Evolutionary conservation across 2,888 invertebrate genomes (phyloP).

Genomic region (Meteorus colon): DNA sequence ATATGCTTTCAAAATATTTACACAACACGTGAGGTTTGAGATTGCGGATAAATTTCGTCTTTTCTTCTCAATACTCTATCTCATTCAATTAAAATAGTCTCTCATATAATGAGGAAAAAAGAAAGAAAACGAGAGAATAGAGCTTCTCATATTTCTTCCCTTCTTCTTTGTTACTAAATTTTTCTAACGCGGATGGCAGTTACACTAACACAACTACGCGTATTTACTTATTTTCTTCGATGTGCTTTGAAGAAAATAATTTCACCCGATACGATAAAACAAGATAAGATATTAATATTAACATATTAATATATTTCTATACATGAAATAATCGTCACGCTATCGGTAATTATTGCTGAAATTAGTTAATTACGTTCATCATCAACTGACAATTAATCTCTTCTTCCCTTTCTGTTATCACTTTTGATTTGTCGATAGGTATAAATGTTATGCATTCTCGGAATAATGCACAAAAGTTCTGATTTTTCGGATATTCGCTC

Average conservation of each 20-base stretch:
- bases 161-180: constrained; percentile 18
- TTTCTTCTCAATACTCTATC: constrained; percentile 3
- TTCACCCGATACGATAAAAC: constrained; percentile 32
- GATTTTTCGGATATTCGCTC: not conserved
- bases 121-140: not conserved
- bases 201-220: constrained; percentile 1
- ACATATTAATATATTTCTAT: constrained; percentile 26
- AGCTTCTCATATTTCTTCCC: constrained; percentile 17
- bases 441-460: not conserved
- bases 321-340: not conserved
- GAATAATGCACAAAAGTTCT: not conserved
- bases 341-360: constrained; percentile 3
- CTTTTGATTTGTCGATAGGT: not conserved
- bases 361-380: not conserved
- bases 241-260: not conserved
- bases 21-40: constrained; percentile 61
- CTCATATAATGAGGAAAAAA: not conserved
- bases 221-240: not conserved
- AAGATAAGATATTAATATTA: constrained; percentile 35
- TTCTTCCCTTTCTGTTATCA: not conserved
- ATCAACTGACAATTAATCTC: not conserved
- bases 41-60: constrained; percentile 50
- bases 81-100: constrained; percentile 19
- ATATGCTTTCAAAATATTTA: constrained; percentile 55
- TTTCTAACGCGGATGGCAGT: constrained; percentile 3